Base-by-base conservation (phyloP, 2,888 invertebrate species). In the Tridacna crocea region DNA sequence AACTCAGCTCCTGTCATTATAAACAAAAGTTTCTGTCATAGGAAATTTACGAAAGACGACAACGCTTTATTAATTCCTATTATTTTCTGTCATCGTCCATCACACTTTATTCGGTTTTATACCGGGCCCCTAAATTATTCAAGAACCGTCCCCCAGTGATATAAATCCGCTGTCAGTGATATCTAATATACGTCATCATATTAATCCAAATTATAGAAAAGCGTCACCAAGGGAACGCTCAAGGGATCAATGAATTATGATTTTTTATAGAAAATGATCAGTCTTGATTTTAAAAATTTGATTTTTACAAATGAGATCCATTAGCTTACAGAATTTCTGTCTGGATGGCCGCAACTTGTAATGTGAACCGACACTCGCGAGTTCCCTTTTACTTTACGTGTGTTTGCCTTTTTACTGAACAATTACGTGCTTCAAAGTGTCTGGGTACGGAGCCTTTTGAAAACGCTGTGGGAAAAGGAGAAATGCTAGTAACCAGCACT, bases 1-100 rank as follows among this genome's bases (percentile, higher is more conserved):
- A 36, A 36, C 36, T 36, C 36, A 2, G 8, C 36, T 36, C 2
- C 36, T 36, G 3, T 36, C 36, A 36, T 36, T 36, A 36, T 36
- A 36, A 36, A 36, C 36, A 36, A 36, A 36, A 36, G 36, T 36
- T 55, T 55, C 19, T 55, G 55, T 55, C 55, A 55, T 68, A 68
- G 17, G 24, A 24, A 47, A 46, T 10, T 68, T 68, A 27, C 15
- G 51, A 70, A 70, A 36, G 51, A 11, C 48, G 70, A 70, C 51
- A 70, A 47, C 51, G 70, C 22, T 70, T 70, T 70, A 70, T 70
- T 70, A 70, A 70, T 70, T 70, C 70, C 70, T 70, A 70, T 70
- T 51, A 70, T 24, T 24, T 24, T 46, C 22, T 47, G 70, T 70
- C 70, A 70, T 70, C 70, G 70, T 70, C 70, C 24, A 70, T 70